Evolutionary conservation across 2,113 vertebrate genomes (phyloP).

Genomic region (Micronycteris hirsuta): DNA sequence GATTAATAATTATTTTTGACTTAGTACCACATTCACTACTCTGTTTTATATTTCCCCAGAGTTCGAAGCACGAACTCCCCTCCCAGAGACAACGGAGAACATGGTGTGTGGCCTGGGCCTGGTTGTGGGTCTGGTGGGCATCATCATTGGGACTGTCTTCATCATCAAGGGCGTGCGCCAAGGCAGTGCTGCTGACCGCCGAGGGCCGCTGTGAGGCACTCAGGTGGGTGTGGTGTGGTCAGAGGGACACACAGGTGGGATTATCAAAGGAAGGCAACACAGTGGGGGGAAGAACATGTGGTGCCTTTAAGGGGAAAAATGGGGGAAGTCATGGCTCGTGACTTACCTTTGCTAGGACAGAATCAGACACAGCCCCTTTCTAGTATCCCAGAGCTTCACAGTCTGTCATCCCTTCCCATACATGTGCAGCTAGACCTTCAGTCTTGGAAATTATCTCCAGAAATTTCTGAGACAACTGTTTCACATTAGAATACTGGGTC

Average conservation of each 20-base stretch:
- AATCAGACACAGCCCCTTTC: background rate
- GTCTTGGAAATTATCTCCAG: background rate
- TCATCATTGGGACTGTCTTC: slow-evolving; percentile 48
- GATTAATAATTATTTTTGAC: background rate
- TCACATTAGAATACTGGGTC: background rate
- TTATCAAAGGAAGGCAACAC: too few species aligned
- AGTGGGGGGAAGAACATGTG: too few species aligned
- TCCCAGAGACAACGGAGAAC: slow-evolving; percentile 71
- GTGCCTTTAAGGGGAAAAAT: background rate
- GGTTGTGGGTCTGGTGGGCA: slow-evolving; percentile 69
- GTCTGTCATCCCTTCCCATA: rapidly evolving
- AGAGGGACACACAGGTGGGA: background rate
- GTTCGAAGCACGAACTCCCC: background rate
- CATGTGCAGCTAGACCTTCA: background rate
- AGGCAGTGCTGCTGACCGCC: background rate
- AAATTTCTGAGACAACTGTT: background rate
- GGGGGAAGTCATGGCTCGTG: background rate
- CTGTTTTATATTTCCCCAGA: slow-evolving; percentile 43
- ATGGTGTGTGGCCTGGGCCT: slow-evolving; percentile 72
- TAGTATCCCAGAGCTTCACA: background rate
- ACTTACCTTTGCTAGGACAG: background rate
- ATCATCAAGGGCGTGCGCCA: slow-evolving; percentile 58
- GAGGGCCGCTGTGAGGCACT: slow-evolving; percentile 51
- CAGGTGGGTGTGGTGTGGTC: background rate
- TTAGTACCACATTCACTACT: background rate